Percentiles rank a stretch among this genome's conserved stretches.
Evolutionary conservation across 2,113 vertebrate genomes (phyloP).

Genomic region (Balaeniceps rex): DNA sequence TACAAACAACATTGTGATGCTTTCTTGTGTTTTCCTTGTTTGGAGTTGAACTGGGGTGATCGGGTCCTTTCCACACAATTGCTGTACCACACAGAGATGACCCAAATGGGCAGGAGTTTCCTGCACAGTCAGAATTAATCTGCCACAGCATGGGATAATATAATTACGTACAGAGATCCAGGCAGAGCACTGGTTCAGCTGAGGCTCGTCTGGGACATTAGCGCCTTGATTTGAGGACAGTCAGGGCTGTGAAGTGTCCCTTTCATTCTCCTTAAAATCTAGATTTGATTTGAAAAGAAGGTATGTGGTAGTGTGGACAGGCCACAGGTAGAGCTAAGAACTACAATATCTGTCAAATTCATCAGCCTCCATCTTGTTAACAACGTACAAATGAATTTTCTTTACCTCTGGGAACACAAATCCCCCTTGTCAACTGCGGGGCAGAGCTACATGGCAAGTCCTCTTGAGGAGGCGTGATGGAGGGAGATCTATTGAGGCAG

Average conservation of each 20-base stretch:
- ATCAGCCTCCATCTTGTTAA: neutral
- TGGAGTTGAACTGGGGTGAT: neutral
- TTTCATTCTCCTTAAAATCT: neutral
- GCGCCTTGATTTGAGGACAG: neutral
- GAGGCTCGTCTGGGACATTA: neutral
- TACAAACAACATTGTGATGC: constrained; percentile 10
- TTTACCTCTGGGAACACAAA: neutral
- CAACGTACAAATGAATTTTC: neutral
- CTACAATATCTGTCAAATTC: neutral
- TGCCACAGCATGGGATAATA: constrained; percentile 26
- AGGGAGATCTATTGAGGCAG: neutral
- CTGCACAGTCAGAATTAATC: constrained; percentile 37
- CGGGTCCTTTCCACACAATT: neutral
- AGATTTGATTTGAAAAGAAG: neutral
- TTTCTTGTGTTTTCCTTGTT: constrained; percentile 33
- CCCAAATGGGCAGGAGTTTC: constrained; percentile 56
- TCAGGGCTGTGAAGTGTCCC: neutral
- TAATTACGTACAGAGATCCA: neutral
- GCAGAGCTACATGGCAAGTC: neutral
- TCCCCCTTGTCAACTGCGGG: neutral
- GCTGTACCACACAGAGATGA: neutral
- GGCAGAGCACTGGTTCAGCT: neutral
- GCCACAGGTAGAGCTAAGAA: neutral
- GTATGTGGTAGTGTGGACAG: neutral
- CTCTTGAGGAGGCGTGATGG: neutral